Evolutionary conservation across 92 coral and sea anemone genomes (phyloP).

Genomic region (Desmophyllum pertusum): DNA sequence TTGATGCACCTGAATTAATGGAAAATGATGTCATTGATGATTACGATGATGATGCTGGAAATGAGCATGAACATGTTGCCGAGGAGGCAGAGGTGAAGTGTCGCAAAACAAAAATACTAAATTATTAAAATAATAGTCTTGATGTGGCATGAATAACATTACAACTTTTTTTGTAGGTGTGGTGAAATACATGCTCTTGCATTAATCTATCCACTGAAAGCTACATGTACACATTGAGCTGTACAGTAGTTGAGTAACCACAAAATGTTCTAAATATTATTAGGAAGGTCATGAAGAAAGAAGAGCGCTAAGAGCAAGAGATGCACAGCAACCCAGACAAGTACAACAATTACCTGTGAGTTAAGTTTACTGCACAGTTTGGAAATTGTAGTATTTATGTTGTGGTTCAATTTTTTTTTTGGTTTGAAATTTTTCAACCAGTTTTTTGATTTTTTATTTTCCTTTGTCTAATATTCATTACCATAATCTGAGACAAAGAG

Average conservation of each 20-base stretch:
- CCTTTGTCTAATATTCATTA: no score
- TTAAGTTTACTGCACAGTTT: not conserved
- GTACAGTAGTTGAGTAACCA: not conserved
- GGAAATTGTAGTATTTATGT: no score
- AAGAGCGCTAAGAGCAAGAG: slow-evolving; percentile 54
- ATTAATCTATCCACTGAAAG: not conserved
- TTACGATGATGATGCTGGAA: not conserved
- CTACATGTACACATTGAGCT: not conserved
- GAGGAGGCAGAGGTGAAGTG: slow-evolving; percentile 22
- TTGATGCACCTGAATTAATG: slow-evolving; percentile 40
- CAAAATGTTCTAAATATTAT: not conserved
- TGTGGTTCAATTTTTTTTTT: no score
- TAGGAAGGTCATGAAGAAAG: slow-evolving; percentile 44
- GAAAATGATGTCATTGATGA: slow-evolving; percentile 1
- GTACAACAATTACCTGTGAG: slow-evolving; percentile 42
- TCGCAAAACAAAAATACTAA: not conserved
- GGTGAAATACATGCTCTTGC: no score
- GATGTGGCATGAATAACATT: not conserved
- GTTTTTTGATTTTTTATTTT: no score
- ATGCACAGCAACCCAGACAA: slow-evolving; percentile 35
- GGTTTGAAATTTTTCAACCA: no score
- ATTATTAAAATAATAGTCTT: no score
- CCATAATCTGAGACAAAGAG: no score
- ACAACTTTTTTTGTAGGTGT: not conserved
- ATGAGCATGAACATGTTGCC: not conserved